Evolutionary conservation across 2,797 vertebrate species (phyloP).

Genomic region (Acanthopagrus latus): DNA sequence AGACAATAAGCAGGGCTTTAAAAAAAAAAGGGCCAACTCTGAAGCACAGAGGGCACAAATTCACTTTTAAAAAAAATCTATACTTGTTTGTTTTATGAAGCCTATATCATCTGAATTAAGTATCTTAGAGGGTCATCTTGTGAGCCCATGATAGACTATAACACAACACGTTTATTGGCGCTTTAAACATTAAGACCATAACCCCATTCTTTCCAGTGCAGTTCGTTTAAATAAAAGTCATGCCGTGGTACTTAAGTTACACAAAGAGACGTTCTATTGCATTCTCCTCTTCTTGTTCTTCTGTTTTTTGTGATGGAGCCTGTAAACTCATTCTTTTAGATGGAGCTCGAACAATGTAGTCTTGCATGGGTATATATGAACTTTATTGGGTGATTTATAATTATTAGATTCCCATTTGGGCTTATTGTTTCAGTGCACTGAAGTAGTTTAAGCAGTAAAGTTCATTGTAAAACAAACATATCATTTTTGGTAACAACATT

Average conservation of each 20-base stretch:
- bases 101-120: background rate
- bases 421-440: no score
- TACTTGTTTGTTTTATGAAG: background rate
- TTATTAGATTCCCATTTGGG: no score
- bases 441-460: no score
- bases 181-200: slow-evolving; percentile 20
- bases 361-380: no score
- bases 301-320: background rate
- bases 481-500: no score
- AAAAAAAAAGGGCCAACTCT: background rate
- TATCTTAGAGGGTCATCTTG: background rate
- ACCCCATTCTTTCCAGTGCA: slow-evolving; percentile 33
- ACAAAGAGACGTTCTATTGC: background rate
- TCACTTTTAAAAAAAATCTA: slow-evolving; percentile 3
- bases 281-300: background rate
- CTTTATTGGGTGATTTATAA: no score
- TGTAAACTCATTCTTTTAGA: background rate
- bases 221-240: slow-evolving; percentile 24
- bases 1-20: slow-evolving; percentile 10
- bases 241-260: background rate
- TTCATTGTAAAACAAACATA: no score
- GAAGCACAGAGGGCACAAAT: background rate
- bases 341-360: no score
- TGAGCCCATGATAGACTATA: background rate
- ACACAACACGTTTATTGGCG: slow-evolving; percentile 16